phyloP scores from a whole-genome alignment of 2,888 invertebrate species.

The Ochropleura plecta region DNA sequence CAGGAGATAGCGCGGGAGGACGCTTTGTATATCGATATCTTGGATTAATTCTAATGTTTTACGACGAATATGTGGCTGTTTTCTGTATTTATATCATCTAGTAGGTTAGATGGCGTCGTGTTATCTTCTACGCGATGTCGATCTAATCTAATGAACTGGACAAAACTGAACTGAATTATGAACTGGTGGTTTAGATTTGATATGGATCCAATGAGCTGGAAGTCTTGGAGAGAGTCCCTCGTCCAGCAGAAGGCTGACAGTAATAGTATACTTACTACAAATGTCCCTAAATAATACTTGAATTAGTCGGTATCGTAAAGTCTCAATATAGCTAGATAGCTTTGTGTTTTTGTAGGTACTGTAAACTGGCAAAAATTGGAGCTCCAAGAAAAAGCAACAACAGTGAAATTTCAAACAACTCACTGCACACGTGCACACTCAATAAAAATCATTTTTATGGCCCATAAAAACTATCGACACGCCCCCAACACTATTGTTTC shows the following conservation, averaged over 20 bases:
- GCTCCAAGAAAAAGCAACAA: neutral
- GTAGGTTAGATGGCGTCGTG: neutral
- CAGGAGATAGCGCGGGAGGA: slow-evolving; percentile 69
- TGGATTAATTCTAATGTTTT: slow-evolving; percentile 21
- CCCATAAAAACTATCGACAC: slow-evolving; percentile 64
- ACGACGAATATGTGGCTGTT: neutral
- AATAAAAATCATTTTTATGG: slow-evolving; percentile 20
- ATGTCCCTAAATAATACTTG: neutral
- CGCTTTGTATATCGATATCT: slow-evolving; percentile 64
- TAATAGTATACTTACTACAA: neutral
- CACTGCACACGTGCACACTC: neutral
- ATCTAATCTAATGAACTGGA: no score
- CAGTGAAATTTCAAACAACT: neutral
- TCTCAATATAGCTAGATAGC: neutral
- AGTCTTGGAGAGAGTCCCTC: neutral
- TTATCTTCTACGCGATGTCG: neutral
- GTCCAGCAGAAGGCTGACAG: neutral
- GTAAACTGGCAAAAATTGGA: neutral
- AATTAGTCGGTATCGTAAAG: neutral
- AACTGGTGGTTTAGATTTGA: neutral
- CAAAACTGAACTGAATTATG: neutral
- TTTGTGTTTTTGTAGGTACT: neutral
- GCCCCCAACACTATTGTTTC: slow-evolving; percentile 69
- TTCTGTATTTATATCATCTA: neutral
- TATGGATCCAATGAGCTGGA: neutral